These are phyloP conservation scores for Gambusia affinis DNA, from an alignment of 2,113 vertebrate species.

Conservation along the genomic window DNA sequence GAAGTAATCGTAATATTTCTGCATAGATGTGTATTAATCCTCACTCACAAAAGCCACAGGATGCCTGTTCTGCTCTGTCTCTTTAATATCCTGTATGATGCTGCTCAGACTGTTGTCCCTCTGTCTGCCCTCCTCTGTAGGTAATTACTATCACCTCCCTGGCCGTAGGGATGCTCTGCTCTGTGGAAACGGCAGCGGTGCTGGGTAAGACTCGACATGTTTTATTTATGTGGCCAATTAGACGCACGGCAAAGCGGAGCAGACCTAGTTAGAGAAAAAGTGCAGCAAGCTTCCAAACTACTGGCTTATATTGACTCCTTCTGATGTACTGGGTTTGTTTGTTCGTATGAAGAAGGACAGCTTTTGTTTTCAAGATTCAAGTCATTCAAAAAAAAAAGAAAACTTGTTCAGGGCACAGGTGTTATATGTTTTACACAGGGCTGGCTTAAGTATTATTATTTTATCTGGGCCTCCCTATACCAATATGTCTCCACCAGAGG, in stretches of 20 bases:
- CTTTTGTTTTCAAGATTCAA: neutral
- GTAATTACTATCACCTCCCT: constrained; percentile 91
- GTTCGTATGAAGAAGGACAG: neutral
- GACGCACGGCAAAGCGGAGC: constrained; percentile 33
- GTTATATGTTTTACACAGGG: no score
- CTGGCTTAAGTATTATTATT: no score
- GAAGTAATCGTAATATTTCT: neutral
- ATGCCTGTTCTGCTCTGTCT: neutral
- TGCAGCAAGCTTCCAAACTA: neutral
- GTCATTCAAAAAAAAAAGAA: no score
- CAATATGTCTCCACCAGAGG: no score
- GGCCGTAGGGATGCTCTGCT: constrained; percentile 91
- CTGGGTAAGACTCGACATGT: constrained; percentile 86
- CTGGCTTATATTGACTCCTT: no score
- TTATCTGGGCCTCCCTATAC: no score
- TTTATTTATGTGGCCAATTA: constrained; percentile 66
- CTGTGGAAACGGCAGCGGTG: constrained; percentile 93
- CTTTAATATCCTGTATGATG: constrained; percentile 5
- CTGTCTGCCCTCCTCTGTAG: constrained; percentile 69
- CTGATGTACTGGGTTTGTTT: no score
- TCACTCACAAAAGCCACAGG: neutral
- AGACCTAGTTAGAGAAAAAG: constrained; percentile 30
- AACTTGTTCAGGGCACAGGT: no score
- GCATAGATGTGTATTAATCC: neutral
- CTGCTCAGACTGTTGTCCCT: constrained; percentile 3